Evolutionary conservation across 1,140 invertebrate genomes (phyloP), one percentile per base, ranked within the genome.

Genomic region (Paralvinella palmiformis): DNA sequence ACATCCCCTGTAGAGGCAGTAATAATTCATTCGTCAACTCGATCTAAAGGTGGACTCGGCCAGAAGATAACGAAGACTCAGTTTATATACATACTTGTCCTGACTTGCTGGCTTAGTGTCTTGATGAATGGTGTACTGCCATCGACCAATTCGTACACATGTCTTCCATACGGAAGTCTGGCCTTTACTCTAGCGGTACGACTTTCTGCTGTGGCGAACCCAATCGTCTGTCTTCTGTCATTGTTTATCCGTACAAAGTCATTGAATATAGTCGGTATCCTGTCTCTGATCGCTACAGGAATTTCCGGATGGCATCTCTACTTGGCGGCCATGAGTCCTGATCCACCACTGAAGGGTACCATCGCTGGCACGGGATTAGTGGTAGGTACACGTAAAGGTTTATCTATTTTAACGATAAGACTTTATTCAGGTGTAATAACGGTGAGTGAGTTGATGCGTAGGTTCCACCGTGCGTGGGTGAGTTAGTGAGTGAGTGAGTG

Each of bases 131-230:
- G 90, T 48, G 85, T 89, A 52, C 82, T 95, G 62, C 88, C 90
- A 3, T 88, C 89, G 58, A 86, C 94, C 53, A 90, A 94, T 75
- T 88, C 91, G 0, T 96, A 88, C 76, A 91, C 92, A 0, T 90
- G 89, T 78, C 81, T 92, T 59, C 91, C 92, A 0, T 96, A 95
- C 74, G 92, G 92, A 2, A 33, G 33, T 2, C 56, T 68, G 10
- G 86, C 88, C 0, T 95, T 93, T 81, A 91, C 94, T 78, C 83
- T 93, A 69, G 85, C 89, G 5, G 88, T 90, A 15, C 89, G 88
- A 2, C 78, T 95, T 32, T 85, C 88, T n/a, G 86, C 87, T 13
- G 89, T 94, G 80, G 89, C 91, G 32, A 91, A 90, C 79, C 92
- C 92, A 3, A 71, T 88, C 20, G 89, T 90, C 24, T 93, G 91